These are phyloP conservation scores for Paracentrotus lividus DNA, from an alignment of 53 echinoderm and acorn worm genomes.

Conservation along the genomic window DNA sequence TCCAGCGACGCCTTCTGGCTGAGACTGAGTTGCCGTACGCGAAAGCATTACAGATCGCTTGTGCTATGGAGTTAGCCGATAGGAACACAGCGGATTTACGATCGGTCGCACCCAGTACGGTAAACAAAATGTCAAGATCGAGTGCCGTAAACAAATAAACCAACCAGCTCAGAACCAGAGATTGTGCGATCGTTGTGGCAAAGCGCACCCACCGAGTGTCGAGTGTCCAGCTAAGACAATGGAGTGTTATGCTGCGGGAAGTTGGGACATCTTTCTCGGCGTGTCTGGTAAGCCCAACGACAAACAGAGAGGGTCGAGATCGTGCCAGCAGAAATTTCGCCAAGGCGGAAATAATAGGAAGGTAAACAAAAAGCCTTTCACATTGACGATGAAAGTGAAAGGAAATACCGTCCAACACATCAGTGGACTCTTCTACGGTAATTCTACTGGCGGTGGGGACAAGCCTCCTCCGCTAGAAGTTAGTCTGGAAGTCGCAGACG, in stretches of 20 bases:
- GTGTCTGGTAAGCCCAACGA: background rate
- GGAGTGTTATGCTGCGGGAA: background rate
- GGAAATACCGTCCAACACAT: background rate
- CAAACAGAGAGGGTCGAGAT: background rate
- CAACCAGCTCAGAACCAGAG: background rate
- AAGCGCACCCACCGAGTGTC: constrained; percentile 18
- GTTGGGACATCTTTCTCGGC: too few species aligned
- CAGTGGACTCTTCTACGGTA: background rate
- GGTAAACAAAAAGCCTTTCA: background rate
- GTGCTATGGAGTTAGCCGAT: too few species aligned
- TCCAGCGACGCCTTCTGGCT: background rate
- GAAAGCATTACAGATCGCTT: too few species aligned
- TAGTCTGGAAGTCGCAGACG: background rate
- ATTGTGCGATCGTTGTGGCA: background rate
- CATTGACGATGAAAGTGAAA: background rate
- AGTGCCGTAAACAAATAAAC: background rate
- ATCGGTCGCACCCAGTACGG: background rate
- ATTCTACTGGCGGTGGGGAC: background rate
- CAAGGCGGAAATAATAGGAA: background rate
- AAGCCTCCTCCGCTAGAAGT: background rate
- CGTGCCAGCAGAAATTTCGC: background rate
- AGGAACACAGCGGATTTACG: constrained; percentile 12
- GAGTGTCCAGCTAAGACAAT: constrained; percentile 17
- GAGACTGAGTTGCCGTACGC: too few species aligned
- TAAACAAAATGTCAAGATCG: background rate